These are phyloP conservation scores for Xenus cinereus DNA, from an alignment of 2,113 vertebrate genomes.

Conservation along the genomic window DNA sequence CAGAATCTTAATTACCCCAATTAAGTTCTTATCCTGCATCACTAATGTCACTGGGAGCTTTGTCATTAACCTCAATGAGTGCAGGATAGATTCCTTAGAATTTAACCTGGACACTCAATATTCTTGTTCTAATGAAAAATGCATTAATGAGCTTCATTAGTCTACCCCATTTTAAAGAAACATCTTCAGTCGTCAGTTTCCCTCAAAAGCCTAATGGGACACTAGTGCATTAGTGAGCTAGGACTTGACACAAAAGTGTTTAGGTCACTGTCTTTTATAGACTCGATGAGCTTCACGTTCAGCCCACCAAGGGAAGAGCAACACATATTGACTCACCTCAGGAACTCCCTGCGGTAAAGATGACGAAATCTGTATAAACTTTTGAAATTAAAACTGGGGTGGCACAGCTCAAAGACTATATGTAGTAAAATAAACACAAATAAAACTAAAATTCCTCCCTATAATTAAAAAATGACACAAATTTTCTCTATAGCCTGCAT, in stretches of 20 bases:
- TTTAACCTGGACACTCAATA: constrained; percentile 60
- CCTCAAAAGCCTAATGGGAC: background rate
- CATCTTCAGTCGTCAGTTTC: background rate
- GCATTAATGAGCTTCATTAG: constrained; percentile 58
- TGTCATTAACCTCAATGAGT: constrained; percentile 53
- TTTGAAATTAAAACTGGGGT: background rate
- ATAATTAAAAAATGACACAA: constrained; percentile 18
- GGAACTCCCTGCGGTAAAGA: background rate
- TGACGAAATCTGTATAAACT: background rate
- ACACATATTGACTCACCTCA: constrained; percentile 13
- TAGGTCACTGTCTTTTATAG: background rate
- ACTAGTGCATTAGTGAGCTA: background rate
- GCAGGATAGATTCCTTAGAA: constrained; percentile 41
- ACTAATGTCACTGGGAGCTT: constrained; percentile 34
- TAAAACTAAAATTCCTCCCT: background rate
- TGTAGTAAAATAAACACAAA: background rate
- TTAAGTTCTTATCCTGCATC: constrained; percentile 54
- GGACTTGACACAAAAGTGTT: background rate
- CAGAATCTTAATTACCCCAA: constrained; percentile 64
- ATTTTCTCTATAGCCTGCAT: background rate
- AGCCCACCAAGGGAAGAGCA: background rate
- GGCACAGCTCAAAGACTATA: background rate
- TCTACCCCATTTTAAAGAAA: constrained; percentile 19
- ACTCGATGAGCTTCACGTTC: background rate
- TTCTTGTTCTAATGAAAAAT: constrained; percentile 58